These are phyloP conservation scores for Tethya wilhelma DNA, from an alignment of 37 sponge, comb jelly and placozoan genomes.

Conservation along the genomic window DNA sequence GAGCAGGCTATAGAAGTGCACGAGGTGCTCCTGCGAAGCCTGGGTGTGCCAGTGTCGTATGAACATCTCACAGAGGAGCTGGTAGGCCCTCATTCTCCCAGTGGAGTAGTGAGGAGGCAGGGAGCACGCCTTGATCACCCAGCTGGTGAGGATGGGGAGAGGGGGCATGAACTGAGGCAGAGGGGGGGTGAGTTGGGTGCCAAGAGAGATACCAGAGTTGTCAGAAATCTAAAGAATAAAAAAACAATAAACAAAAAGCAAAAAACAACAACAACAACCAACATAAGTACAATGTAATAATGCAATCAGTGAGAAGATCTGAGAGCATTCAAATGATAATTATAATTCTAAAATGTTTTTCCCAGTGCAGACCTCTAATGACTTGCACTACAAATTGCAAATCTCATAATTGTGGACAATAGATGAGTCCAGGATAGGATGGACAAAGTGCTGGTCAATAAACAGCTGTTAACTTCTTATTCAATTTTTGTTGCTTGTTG, in stretches of 20 bases:
- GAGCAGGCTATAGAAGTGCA: slow-evolving; percentile 80
- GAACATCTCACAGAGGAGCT: slow-evolving; percentile 80
- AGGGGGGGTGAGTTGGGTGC: slow-evolving; percentile 30
- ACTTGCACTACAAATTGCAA: too few relatives aligned
- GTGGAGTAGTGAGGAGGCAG: slow-evolving; percentile 5
- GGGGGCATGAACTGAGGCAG: slow-evolving; percentile 76
- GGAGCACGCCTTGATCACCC: slow-evolving; percentile 63
- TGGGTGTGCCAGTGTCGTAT: slow-evolving; percentile 65
- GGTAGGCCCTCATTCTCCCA: slow-evolving; percentile 66
- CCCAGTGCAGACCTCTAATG: too few relatives aligned
- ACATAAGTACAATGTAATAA: neutral
- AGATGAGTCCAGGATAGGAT: too few relatives aligned
- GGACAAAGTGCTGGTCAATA: too few relatives aligned
- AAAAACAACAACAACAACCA: neutral
- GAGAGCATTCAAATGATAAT: too few relatives aligned
- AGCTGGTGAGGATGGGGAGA: slow-evolving; percentile 48
- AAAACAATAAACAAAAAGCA: slow-evolving; percentile 1
- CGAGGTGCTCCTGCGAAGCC: slow-evolving; percentile 39
- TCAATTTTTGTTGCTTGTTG: too few relatives aligned
- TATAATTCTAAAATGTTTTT: too few relatives aligned
- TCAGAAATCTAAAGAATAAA: slow-evolving; percentile 48
- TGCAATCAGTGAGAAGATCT: too few relatives aligned
- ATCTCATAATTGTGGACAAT: too few relatives aligned
- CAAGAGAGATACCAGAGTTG: slow-evolving; percentile 66
- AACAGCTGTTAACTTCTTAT: too few relatives aligned